Conservation (phyloP, 2,888 invertebrate species). For the Pristionchus japonicus region DNA sequence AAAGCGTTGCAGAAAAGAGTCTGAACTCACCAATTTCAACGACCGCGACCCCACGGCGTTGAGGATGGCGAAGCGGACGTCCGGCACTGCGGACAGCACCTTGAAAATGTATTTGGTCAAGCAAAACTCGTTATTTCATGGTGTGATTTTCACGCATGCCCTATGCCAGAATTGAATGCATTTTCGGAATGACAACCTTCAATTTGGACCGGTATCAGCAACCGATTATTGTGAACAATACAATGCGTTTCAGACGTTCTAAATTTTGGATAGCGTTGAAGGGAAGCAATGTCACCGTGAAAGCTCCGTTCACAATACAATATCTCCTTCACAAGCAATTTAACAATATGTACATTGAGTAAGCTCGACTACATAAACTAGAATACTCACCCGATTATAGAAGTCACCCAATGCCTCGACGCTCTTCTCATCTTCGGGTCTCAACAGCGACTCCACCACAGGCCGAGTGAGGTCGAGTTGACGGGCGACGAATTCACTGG, state of each 20-base stretch:
- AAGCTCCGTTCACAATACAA: too few species aligned
- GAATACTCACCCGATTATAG: slow-evolving; percentile 64
- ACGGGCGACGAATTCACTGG: slow-evolving; percentile 85
- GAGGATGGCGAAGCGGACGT: slow-evolving; percentile 52
- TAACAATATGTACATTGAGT: too few species aligned
- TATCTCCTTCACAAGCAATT: too few species aligned
- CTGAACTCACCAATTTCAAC: slow-evolving; percentile 54
- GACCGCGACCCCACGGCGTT: slow-evolving; percentile 61
- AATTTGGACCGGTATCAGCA: too few species aligned
- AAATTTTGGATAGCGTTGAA: too few species aligned
- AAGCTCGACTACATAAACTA: too few species aligned
- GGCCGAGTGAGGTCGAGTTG: slow-evolving; percentile 89
- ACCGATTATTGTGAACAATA: not conserved
- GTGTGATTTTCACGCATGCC: too few species aligned
- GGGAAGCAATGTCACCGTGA: too few species aligned
- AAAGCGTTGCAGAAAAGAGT: too few species aligned
- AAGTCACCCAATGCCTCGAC: slow-evolving; percentile 55
- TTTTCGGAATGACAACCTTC: too few species aligned
- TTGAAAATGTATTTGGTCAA: not conserved
- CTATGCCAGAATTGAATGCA: too few species aligned
- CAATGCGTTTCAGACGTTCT: not conserved
- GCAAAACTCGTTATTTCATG: too few species aligned
- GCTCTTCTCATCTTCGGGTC: slow-evolving; percentile 49
- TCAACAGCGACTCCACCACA: slow-evolving; percentile 88
- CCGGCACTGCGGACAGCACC: slow-evolving; percentile 53